These are phyloP conservation scores for Eudyptes chrysolophus DNA, from an alignment of 2,113 vertebrate species.

Conservation along the genomic window DNA sequence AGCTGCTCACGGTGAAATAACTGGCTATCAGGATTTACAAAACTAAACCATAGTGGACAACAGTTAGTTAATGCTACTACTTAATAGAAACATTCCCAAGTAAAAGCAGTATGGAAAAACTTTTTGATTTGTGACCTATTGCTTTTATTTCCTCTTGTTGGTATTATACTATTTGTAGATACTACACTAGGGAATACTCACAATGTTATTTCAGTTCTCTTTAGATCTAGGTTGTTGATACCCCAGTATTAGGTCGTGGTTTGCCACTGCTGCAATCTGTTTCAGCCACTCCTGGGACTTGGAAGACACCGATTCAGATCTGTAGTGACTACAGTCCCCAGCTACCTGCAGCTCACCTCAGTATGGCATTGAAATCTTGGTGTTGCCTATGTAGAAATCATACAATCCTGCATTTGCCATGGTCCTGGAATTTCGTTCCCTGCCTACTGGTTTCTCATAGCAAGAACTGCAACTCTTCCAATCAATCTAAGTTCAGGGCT, in stretches of 20 bases:
- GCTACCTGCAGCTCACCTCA: background rate
- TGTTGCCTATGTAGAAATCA: accelerated
- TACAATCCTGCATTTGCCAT: background rate
- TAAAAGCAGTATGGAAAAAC: background rate
- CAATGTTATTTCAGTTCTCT: background rate
- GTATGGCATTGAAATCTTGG: background rate
- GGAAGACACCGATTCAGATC: accelerated
- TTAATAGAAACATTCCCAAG: background rate
- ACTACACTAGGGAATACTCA: background rate
- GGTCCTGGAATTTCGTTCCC: background rate
- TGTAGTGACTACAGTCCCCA: background rate
- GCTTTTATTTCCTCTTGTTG: background rate
- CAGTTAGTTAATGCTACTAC: background rate
- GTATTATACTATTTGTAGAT: background rate
- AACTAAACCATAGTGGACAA: background rate
- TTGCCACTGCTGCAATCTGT: background rate
- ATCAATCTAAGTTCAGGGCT: background rate
- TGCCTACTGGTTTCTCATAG: background rate
- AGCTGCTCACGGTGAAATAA: background rate
- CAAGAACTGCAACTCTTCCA: background rate
- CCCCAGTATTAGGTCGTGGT: accelerated
- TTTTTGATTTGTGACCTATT: background rate
- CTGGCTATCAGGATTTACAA: background rate
- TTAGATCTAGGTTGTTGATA: background rate
- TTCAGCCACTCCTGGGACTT: background rate